phyloP scores from a whole-genome alignment of 1,140 invertebrate genomes.

The Drosophila kepulauana region DNA sequence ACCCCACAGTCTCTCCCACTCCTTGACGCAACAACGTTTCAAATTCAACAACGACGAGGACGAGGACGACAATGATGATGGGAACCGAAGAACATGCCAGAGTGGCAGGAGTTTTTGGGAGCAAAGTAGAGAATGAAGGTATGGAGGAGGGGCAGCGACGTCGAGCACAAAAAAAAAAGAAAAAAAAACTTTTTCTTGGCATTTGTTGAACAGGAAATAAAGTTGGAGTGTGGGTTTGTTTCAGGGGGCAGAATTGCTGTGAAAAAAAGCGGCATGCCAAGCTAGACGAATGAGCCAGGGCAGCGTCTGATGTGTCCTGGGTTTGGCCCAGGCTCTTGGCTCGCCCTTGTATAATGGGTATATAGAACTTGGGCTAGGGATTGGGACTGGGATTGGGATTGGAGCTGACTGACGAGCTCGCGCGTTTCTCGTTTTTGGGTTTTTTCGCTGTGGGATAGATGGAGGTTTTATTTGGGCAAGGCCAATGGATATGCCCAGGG shows the following conservation, averaged over 20 bases:
- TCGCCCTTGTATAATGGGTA: slow-evolving; percentile 53
- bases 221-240: slow-evolving; percentile 30
- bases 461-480: slow-evolving; percentile 76
- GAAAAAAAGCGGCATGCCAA: slow-evolving; percentile 57
- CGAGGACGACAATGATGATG: slow-evolving; percentile 66
- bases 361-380: slow-evolving; percentile 19
- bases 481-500: slow-evolving; percentile 69
- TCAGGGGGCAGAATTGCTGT: not conserved
- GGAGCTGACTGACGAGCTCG: slow-evolving; percentile 72
- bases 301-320: slow-evolving; percentile 55
- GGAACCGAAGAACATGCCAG: slow-evolving; percentile 38
- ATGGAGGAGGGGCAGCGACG: slow-evolving; percentile 29
- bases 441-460: slow-evolving; percentile 24
- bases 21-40: slow-evolving; percentile 77
- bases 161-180: slow-evolving; percentile 34
- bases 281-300: slow-evolving; percentile 58
- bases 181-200: slow-evolving; percentile 80
- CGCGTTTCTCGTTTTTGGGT: slow-evolving; percentile 62
- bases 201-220: slow-evolving; percentile 81
- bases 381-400: slow-evolving; percentile 23
- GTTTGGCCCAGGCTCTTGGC: slow-evolving; percentile 53
- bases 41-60: slow-evolving; percentile 71
- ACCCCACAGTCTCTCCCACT: slow-evolving; percentile 52
- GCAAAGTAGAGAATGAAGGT: slow-evolving; percentile 1
- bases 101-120: slow-evolving; percentile 2